phyloP scores from a whole-genome alignment of 2,113 vertebrate species.

The Pundamilia nyererei region DNA sequence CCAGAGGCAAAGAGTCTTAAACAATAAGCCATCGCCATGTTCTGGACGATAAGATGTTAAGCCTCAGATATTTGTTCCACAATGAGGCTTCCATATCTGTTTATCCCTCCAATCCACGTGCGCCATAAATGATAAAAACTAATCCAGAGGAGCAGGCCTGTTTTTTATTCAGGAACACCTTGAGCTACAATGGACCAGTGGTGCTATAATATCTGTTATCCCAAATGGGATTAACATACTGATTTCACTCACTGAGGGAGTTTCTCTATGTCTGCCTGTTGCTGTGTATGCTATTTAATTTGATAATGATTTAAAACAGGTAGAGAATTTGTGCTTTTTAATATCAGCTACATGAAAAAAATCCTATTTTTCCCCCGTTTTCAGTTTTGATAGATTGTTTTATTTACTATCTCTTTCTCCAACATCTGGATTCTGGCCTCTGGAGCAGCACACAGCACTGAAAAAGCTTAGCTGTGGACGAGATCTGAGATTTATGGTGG shows the following conservation, averaged over 20 bases:
- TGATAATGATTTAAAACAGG: neutral
- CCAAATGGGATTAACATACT: conserved; percentile 31
- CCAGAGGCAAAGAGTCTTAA: conserved; percentile 27
- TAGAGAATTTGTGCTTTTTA: neutral
- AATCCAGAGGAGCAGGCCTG: conserved; percentile 44
- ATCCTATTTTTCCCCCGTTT: accelerated
- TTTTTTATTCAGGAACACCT: conserved; percentile 51
- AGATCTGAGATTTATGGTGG: conserved; percentile 58
- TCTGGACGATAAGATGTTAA: conserved; percentile 30
- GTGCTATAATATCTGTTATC: conserved; percentile 8
- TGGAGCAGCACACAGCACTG: conserved; percentile 32
- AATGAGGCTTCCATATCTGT: conserved; percentile 50
- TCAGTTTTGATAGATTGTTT: conserved; percentile 49
- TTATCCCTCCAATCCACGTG: conserved; percentile 58
- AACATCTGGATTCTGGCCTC: conserved; percentile 70
- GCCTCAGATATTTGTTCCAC: conserved; percentile 27
- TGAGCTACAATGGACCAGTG: neutral
- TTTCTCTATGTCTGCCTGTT: neutral
- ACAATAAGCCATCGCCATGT: conserved; percentile 10
- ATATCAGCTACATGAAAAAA: neutral
- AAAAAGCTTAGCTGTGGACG: conserved; percentile 36
- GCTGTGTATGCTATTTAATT: neutral
- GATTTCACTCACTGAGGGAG: conserved; percentile 27
- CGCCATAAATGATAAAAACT: conserved; percentile 47
- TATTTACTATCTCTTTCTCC: conserved; percentile 43